phyloP scores from a whole-genome alignment of 64 coral and sea anemone species.

The Dendronephthya gigantea region DNA sequence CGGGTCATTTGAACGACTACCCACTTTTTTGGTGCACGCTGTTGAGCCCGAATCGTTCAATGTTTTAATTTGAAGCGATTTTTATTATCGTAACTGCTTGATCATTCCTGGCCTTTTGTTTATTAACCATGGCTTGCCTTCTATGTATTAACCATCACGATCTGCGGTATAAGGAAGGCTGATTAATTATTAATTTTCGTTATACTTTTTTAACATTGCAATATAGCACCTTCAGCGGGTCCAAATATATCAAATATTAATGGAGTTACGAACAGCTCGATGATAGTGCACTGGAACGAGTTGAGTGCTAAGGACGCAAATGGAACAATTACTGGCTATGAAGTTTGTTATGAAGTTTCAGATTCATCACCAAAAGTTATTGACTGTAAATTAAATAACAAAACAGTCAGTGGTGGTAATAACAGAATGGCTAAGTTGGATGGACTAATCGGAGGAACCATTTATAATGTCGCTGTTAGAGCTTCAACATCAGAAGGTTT shows the following conservation, averaged over 20 bases:
- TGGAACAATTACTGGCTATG: background rate
- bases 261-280: background rate
- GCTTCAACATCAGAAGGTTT: background rate
- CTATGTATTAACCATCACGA: no score
- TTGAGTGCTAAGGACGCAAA: background rate
- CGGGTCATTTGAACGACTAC: no score
- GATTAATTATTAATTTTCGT: no score
- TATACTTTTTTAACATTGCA: no score
- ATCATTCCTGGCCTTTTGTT: no score
- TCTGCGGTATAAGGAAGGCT: no score
- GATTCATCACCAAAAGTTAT: background rate
- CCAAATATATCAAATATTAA: background rate
- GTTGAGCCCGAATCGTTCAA: no score
- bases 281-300: background rate
- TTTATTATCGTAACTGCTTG: no score
- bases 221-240: background rate
- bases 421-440: background rate
- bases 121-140: no score
- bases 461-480: background rate
- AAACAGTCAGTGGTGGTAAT: background rate
- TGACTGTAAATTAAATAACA: background rate
- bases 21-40: no score
- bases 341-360: background rate
- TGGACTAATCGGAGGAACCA: background rate
- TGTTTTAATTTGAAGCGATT: no score